phyloP scores from a whole-genome alignment of 2,888 invertebrate genomes.

The Drosophila siamana region DNA sequence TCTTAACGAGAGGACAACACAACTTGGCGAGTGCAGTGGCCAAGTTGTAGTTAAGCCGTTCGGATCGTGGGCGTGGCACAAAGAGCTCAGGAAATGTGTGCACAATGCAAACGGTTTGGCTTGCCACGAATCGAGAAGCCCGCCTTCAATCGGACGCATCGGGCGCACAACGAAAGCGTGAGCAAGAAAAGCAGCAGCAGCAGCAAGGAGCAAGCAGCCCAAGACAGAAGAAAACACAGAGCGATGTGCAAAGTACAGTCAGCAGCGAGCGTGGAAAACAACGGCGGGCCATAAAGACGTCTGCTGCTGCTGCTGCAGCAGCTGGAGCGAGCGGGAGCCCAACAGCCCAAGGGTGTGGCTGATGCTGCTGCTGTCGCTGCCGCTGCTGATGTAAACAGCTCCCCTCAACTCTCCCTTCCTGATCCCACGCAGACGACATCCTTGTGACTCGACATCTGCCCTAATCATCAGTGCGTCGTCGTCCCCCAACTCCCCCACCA shows the following conservation, averaged over 20 bases:
- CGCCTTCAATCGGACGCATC: too few relatives aligned
- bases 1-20: conserved; percentile 41
- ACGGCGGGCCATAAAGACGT: conserved; percentile 76
- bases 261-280: conserved; percentile 77
- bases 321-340: not conserved
- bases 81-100: conserved; percentile 34
- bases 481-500: not conserved
- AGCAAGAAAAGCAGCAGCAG: too few relatives aligned
- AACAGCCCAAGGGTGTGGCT: conserved; percentile 6
- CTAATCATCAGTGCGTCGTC: conserved; percentile 68
- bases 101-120: not conserved
- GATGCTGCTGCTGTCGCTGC: conserved; percentile 26
- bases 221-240: conserved; percentile 23
- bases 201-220: conserved; percentile 23
- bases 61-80: conserved; percentile 24
- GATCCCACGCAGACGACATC: conserved; percentile 40
- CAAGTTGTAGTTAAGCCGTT: conserved; percentile 28
- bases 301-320: conserved; percentile 62
- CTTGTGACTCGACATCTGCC: conserved; percentile 72
- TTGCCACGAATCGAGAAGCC: too few relatives aligned
- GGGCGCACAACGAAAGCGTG: too few relatives aligned
- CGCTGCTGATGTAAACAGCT: conserved; percentile 37
- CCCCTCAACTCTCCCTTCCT: not conserved
- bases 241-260: conserved; percentile 70
- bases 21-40: conserved; percentile 4